Percentiles rank a stretch among this genome's conserved stretches.
Conservation (phyloP, 2,797 vertebrate species). For the Siniperca undulata region DNA sequence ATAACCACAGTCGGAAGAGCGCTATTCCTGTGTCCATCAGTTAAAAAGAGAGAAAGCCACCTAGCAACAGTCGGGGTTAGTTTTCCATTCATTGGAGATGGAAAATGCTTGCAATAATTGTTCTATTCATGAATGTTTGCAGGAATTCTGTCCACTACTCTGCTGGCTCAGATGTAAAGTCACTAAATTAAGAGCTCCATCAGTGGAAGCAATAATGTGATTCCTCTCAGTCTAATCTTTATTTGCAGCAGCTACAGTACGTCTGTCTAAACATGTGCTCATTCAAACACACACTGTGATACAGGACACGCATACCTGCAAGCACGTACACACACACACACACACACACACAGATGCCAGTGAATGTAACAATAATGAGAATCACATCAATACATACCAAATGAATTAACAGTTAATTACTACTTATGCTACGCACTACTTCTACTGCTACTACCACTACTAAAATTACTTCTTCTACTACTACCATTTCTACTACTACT, state of each 20-base stretch:
- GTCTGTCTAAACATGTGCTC: constrained; percentile 30
- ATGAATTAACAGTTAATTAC: not conserved
- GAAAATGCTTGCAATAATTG: constrained; percentile 72
- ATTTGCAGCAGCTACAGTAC: constrained; percentile 37
- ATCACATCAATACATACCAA: not conserved
- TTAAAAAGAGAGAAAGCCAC: constrained; percentile 68
- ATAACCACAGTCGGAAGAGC: constrained; percentile 48
- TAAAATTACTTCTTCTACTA: not conserved
- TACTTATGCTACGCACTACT: not conserved
- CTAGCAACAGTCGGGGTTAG: constrained; percentile 69
- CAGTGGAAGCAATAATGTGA: constrained; percentile 54
- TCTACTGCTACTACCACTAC: not conserved
- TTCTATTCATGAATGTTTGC: constrained; percentile 74
- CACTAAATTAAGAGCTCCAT: constrained; percentile 64
- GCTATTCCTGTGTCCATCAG: constrained; percentile 76
- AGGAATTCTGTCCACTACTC: constrained; percentile 59
- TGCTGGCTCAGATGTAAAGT: constrained; percentile 43
- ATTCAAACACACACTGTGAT: constrained; percentile 8
- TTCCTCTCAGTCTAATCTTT: constrained; percentile 33
- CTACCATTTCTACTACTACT: not conserved
- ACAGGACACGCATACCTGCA: not conserved
- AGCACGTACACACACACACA: not conserved
- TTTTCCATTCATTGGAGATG: constrained; percentile 68
- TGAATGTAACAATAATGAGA: not conserved
- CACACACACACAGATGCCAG: not conserved